Percentiles rank a stretch among this genome's conserved stretches.
These are phyloP conservation scores for Knipowitschia caucasica DNA, from an alignment of 2,797 vertebrate genomes.

Conservation along the genomic window DNA sequence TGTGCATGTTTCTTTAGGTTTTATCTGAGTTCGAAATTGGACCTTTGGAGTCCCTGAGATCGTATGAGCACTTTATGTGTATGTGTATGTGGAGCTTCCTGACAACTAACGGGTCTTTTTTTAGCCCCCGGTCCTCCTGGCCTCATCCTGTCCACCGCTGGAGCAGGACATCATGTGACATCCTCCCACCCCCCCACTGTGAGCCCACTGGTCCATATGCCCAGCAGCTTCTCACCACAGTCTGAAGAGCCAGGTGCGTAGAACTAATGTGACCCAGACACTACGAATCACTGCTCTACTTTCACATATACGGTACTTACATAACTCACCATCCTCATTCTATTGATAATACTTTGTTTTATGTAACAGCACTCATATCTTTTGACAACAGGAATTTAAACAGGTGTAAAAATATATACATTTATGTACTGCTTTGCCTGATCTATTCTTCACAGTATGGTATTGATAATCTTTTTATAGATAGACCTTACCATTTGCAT, in stretches of 20 bases:
- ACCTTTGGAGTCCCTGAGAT: too few species aligned
- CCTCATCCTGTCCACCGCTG: constrained; percentile 64
- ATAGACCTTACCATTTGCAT: too few species aligned
- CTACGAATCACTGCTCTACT: constrained; percentile 31
- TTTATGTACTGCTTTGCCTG: not conserved
- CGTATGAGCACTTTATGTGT: too few species aligned
- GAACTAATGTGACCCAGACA: constrained; percentile 8
- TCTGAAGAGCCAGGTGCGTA: constrained; percentile 10
- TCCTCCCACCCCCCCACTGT: constrained; percentile 31
- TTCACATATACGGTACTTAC: too few species aligned
- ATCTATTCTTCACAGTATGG: not conserved
- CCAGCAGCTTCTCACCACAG: constrained; percentile 25
- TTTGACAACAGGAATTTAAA: not conserved
- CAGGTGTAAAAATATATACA: too few species aligned
- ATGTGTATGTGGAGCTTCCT: constrained; percentile 64
- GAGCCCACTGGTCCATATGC: constrained; percentile 27
- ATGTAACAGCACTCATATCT: not conserved
- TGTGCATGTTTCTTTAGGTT: too few species aligned
- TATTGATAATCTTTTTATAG: not conserved
- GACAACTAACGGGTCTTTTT: constrained; percentile 68
- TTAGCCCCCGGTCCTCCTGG: constrained; percentile 58
- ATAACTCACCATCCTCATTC: too few species aligned
- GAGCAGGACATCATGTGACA: constrained; percentile 71
- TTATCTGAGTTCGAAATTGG: too few species aligned
- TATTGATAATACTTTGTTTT: constrained; percentile 4